phyloP scores from a whole-genome alignment of 2,113 vertebrate genomes.

The Trachemys scripta region DNA sequence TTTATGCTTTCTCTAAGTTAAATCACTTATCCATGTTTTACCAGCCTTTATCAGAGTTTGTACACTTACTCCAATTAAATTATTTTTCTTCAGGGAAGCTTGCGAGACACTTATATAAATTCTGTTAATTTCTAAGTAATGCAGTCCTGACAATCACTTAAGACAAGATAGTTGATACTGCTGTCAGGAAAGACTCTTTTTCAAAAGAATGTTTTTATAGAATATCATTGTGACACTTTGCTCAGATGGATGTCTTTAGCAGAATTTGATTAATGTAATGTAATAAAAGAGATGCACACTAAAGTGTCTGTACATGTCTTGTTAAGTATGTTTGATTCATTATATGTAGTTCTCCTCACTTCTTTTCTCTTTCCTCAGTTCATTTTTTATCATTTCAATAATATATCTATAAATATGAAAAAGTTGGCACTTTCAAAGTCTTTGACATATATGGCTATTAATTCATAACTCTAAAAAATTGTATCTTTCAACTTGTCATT shows the following conservation, averaged over 20 bases:
- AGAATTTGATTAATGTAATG: constrained; percentile 91
- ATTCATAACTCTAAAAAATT: constrained; percentile 87
- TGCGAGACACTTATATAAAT: constrained; percentile 85
- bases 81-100: constrained; percentile 86
- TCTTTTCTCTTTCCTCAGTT: constrained; percentile 85
- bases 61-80: constrained; percentile 89
- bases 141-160: constrained; percentile 87
- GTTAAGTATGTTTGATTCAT: constrained; percentile 92
- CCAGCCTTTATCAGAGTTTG: constrained; percentile 87
- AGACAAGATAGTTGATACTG: constrained; percentile 86
- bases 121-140: constrained; percentile 92
- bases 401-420: constrained; percentile 95
- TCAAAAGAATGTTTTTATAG: constrained; percentile 84
- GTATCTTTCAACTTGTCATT: constrained; percentile 86
- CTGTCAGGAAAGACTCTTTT: constrained; percentile 85
- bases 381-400: constrained; percentile 92
- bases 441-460: constrained; percentile 87
- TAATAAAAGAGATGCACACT: constrained; percentile 91
- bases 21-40: constrained; percentile 85
- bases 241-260: constrained; percentile 87
- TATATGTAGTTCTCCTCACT: constrained; percentile 85
- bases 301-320: constrained; percentile 89
- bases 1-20: constrained; percentile 79
- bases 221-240: constrained; percentile 85
- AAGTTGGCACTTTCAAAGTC: constrained; percentile 89